phyloP scores from a whole-genome alignment of 2,113 vertebrate species.

The Anser cygnoides region DNA sequence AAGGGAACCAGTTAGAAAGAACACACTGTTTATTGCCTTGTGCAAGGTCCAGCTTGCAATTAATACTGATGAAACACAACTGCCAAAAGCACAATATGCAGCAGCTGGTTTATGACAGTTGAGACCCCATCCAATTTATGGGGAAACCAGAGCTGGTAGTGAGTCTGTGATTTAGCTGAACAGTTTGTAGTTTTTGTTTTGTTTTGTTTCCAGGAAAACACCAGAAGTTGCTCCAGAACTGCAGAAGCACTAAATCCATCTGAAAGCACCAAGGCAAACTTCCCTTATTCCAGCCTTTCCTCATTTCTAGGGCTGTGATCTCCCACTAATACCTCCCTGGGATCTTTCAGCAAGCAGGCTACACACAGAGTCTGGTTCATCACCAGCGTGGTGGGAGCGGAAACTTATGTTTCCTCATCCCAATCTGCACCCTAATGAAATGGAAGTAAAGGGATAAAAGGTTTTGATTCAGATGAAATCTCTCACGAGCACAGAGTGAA shows the following conservation, averaged over 20 bases:
- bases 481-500: background rate
- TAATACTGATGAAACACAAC: conserved; percentile 60
- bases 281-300: conserved; percentile 30
- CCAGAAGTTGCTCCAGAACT: conserved; percentile 55
- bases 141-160: conserved; percentile 47
- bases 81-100: conserved; percentile 57
- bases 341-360: conserved; percentile 54
- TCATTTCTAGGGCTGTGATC: conserved; percentile 46
- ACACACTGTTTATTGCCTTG: conserved; percentile 42
- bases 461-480: conserved; percentile 28
- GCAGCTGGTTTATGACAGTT: conserved; percentile 63
- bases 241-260: conserved; percentile 24
- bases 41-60: conserved; percentile 53
- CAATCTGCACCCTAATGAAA: background rate
- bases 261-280: conserved; percentile 50
- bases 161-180: conserved; percentile 48
- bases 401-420: conserved; percentile 26
- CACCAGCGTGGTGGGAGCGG: background rate
- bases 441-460: conserved; percentile 30
- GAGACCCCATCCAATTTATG: conserved; percentile 53
- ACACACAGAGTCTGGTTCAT: conserved; percentile 15
- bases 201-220: conserved; percentile 61
- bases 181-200: conserved; percentile 40
- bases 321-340: conserved; percentile 34
- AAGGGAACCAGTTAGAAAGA: conserved; percentile 17